Evolutionary conservation across 2,888 invertebrate species (phyloP), one percentile per base, ranked within the genome.

Genomic region (Archips xylosteana): DNA sequence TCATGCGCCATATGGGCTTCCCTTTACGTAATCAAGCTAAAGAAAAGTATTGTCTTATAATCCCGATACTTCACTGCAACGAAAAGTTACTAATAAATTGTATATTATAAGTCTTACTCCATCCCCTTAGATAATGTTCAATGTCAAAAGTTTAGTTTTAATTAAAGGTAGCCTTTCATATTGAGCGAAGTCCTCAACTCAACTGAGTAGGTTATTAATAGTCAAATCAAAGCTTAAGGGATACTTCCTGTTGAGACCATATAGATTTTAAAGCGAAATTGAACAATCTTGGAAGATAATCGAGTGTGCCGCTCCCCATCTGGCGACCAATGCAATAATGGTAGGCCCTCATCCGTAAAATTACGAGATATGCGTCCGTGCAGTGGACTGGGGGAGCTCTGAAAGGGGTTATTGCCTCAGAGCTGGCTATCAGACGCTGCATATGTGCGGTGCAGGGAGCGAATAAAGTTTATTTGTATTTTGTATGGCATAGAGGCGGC

Each of bases 381-480:
- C 69, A 67, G 49, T 23, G 69, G 86, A 86, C 88, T 86, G 86
- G 90, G 93, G 93, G 92, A 90, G 88, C 87, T 85, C 85, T 87
- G 86, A 88, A 88, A 89, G 91, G 92, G 94, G 94, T 94, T 94
- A 94, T 92, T 94, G 93, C 92, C 92, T 89, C 87, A 85, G 85
- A 84, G 86, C 87, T 89, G 86, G 87, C 88, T 87, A 88, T 89
- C 89, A 87, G 88, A 80, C 85, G 82, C 82, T 89, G 87, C 90
- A 90, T 90, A 88, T 89, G 89, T 87, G 88, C 86, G 90, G 89
- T 87, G 87, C 86, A 91, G 89, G 91, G 90, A 92, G 90, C 88
- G 91, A 93, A 94, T 93, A 92, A 92, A 91, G 89, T 94, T 94
- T 92, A 94, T 93, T 93, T 94, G 92, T 92, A 88, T 86, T 92